Conservation (phyloP, 2,797 vertebrate genomes). For the Atherinosoma microstoma region DNA sequence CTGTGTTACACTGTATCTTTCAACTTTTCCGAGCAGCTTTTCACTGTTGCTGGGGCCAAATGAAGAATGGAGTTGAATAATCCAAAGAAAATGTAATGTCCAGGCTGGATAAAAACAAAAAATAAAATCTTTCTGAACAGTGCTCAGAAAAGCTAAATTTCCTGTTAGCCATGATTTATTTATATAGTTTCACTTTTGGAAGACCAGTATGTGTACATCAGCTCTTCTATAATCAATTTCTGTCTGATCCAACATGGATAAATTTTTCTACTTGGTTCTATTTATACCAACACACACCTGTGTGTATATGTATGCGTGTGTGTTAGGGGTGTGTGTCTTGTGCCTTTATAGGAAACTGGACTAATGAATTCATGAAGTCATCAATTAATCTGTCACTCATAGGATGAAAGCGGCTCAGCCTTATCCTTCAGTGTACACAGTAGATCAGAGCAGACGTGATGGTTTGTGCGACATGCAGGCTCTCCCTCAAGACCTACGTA, state of each 20-base stretch:
- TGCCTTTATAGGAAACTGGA: constrained; percentile 44
- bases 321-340: constrained; percentile 10
- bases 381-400: constrained; percentile 69
- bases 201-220: constrained; percentile 49
- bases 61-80: constrained; percentile 22
- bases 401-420: constrained; percentile 49
- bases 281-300: constrained; percentile 60
- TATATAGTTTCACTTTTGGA: constrained; percentile 39
- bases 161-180: constrained; percentile 24
- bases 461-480: constrained; percentile 39
- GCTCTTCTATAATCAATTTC: constrained; percentile 52
- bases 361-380: constrained; percentile 70
- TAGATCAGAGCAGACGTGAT: constrained; percentile 47
- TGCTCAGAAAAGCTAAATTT: constrained; percentile 41
- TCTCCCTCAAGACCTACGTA: constrained; percentile 50
- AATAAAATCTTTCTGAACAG: constrained; percentile 5
- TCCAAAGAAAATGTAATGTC: constrained; percentile 17
- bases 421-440: constrained; percentile 52
- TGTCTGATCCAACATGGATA: constrained; percentile 30
- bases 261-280: constrained; percentile 42
- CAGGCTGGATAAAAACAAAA: constrained; percentile 15
- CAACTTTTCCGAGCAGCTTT: constrained; percentile 34
- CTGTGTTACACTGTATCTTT: constrained; percentile 13
- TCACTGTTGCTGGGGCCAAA: constrained; percentile 8
- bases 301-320: constrained; percentile 11